Evolutionary conservation across 2,888 invertebrate species (phyloP), one percentile per base, ranked within the genome.

Genomic region (Muschampia plurimacula): DNA sequence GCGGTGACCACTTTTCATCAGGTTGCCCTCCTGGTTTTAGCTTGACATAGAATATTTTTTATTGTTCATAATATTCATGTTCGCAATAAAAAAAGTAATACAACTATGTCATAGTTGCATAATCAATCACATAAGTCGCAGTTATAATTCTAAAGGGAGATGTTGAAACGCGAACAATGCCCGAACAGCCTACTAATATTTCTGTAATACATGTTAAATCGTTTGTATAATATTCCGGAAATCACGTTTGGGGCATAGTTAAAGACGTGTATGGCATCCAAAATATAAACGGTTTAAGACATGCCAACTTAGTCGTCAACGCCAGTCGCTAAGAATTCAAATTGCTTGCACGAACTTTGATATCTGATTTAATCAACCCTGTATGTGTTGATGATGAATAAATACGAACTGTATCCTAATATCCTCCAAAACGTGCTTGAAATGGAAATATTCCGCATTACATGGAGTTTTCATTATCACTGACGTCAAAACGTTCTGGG

Each of bases 161-260:
- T 71, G 64, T 66, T 39, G 71, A 32, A 66, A 71, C 41, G 41
- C 60, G 71, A 52, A 39, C 67, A 62, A 62, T n/a, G 60, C 32
- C 71, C 67, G 60, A 4, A 9, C 59, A 44, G 72, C 72, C 59
- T 72, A 72, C 72, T 72, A 72, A 75, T 72, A 71, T 76, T 77
- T 73, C 67, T 77, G 74, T 77, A 74, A 77, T 77, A 67, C 70
- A 64, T 59, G 71, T 72, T 69, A 71, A 74, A 70, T 65, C 74
- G 71, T 75, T 66, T 72, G 68, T 74, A 75, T 76, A 75, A 77
- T 74, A 76, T 72, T 68, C 73, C 75, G 78, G 77, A 77, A 76
- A 75, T 76, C 74, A 75, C 73, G 72, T 74, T 62, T 67, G 41
- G 62, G 72, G 62, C 67, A 72, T 67, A 72, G 55, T 67, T 67